Evolutionary conservation across 2,113 vertebrate species (phyloP).

Genomic region (Patagioenas fasciata): DNA sequence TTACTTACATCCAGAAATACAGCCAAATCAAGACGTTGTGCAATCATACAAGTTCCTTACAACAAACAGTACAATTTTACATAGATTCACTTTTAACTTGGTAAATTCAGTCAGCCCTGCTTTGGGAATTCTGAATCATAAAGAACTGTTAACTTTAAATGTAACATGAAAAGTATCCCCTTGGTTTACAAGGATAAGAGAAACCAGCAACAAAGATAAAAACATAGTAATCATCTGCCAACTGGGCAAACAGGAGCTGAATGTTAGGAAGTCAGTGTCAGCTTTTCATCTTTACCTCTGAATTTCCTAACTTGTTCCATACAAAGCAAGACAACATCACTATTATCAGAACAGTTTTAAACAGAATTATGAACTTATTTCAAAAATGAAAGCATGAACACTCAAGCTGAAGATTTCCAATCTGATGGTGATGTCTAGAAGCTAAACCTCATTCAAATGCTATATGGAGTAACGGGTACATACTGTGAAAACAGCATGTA

Average conservation of each 20-base stretch:
- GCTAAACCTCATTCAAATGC: neutral
- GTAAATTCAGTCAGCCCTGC: neutral
- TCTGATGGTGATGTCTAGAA: neutral
- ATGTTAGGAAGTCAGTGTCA: neutral
- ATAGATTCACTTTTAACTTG: neutral
- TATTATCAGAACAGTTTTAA: neutral
- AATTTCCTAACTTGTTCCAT: neutral
- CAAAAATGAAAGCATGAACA: neutral
- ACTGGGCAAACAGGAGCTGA: neutral
- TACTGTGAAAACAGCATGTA: neutral
- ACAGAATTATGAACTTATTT: neutral
- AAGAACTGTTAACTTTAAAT: neutral
- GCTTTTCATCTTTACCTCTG: neutral
- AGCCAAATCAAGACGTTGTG: neutral
- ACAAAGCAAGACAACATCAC: neutral
- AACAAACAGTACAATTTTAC: neutral
- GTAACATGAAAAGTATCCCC: neutral
- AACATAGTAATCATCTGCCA: neutral
- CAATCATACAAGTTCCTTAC: neutral
- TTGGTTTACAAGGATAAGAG: neutral
- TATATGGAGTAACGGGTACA: neutral
- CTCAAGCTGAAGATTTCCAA: neutral
- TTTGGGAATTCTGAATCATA: neutral
- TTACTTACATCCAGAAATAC: conserved; percentile 6
- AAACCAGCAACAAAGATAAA: neutral